Conservation (phyloP, 2,797 vertebrate species). For the Enteromius viviparus region DNA sequence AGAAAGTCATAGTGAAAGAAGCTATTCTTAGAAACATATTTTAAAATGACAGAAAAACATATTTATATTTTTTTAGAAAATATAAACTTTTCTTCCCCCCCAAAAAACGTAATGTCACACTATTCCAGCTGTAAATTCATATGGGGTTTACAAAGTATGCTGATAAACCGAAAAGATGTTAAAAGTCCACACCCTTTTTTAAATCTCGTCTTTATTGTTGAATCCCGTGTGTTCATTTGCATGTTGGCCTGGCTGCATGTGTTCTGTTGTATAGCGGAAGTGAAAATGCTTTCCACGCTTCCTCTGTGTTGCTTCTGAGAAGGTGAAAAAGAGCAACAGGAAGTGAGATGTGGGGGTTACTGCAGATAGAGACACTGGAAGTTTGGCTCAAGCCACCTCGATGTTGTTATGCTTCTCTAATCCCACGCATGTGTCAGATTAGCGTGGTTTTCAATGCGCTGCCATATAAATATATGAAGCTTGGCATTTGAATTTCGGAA, state of each 20-base stretch:
- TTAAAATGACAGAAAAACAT: not conserved
- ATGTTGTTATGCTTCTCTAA: not conserved
- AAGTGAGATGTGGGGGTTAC: conserved; percentile 65
- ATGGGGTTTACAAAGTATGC: not conserved
- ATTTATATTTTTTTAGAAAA: not conserved
- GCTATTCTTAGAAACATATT: not conserved
- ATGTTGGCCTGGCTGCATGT: conserved; percentile 36
- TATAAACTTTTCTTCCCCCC: not conserved
- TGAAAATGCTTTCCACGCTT: conserved; percentile 72
- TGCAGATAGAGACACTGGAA: conserved; percentile 66
- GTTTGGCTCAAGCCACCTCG: conserved; percentile 41
- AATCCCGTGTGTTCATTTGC: conserved; percentile 16
- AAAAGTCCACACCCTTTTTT: not conserved
- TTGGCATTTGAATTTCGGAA: not conserved
- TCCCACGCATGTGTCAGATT: conserved; percentile 16
- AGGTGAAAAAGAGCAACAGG: conserved; percentile 72
- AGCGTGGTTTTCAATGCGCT: not conserved
- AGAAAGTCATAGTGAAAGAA: not conserved
- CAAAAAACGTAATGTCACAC: not conserved
- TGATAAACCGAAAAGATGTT: not conserved
- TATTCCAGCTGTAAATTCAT: not conserved
- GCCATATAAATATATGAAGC: not conserved
- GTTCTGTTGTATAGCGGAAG: conserved; percentile 71
- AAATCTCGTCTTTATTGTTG: not conserved
- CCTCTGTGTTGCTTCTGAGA: conserved; percentile 73